Percentiles rank a stretch among this genome's conserved stretches.
Evolutionary conservation across 2,888 invertebrate genomes (phyloP).

Genomic region (Drosophila diplacantha): DNA sequence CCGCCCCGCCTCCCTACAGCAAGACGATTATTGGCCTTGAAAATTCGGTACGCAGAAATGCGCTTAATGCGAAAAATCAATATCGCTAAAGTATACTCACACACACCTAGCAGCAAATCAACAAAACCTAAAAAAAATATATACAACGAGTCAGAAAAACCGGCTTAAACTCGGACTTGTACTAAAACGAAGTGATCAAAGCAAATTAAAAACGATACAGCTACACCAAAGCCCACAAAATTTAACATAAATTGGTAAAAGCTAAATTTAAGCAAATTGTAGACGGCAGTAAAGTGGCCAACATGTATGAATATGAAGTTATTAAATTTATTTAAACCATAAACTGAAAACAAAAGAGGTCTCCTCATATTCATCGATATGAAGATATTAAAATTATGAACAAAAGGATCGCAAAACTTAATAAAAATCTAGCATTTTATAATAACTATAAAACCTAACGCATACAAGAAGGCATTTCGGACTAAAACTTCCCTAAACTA

Average conservation of each 20-base stretch:
- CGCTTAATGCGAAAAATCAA: constrained; percentile 74
- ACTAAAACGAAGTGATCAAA: constrained; percentile 51
- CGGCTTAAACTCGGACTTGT: constrained; percentile 51
- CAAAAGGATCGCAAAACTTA: neutral
- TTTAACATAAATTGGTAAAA: constrained; percentile 19
- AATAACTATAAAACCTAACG: neutral
- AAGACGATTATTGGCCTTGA: constrained; percentile 62
- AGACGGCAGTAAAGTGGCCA: constrained; percentile 5
- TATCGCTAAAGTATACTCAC: constrained; percentile 52
- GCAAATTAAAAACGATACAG: constrained; percentile 46
- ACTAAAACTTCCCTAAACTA: neutral
- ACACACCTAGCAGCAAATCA: constrained; percentile 37
- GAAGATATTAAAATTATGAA: constrained; percentile 1
- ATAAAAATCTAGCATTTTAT: neutral
- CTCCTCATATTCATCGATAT: neutral
- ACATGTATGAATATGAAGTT: constrained; percentile 12
- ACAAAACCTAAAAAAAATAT: constrained; percentile 19
- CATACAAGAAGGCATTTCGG: neutral
- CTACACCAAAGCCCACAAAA: constrained; percentile 28
- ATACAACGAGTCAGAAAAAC: constrained; percentile 38
- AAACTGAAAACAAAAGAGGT: neutral
- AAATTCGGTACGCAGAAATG: constrained; percentile 69
- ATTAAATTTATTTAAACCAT: constrained; percentile 1
- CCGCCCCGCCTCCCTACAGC: constrained; percentile 15
- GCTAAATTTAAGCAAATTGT: constrained; percentile 3